Evolutionary conservation across 92 coral and sea anemone species (phyloP).

Genomic region (Metridium senile): DNA sequence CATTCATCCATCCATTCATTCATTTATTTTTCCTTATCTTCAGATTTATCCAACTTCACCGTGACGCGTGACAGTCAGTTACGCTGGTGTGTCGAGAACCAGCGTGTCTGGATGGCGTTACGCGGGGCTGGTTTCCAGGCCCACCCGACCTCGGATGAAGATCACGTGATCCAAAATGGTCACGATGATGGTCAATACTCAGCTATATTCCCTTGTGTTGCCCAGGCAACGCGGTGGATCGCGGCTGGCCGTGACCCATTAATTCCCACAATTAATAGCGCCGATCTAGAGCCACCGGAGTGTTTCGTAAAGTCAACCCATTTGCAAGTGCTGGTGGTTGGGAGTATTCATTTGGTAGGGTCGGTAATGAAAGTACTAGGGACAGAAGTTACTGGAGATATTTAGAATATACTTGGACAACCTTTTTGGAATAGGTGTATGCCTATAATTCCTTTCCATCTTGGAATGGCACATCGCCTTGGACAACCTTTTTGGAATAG

Average conservation of each 20-base stretch:
- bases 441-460: too few species aligned
- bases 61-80: conserved; percentile 73
- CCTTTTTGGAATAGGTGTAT: too few species aligned
- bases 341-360: conserved; percentile 95
- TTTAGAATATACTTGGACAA: too few species aligned
- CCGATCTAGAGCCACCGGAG: conserved; percentile 69
- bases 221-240: conserved; percentile 89
- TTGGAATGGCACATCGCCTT: too few species aligned
- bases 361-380: conserved; percentile 89
- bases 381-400: conserved; percentile 77
- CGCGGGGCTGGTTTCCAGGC: conserved; percentile 92
- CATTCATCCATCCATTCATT: not conserved
- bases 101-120: conserved; percentile 91
- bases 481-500: too few species aligned
- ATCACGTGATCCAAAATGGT: conserved; percentile 75
- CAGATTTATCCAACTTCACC: conserved; percentile 85
- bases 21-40: too few species aligned
- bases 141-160: conserved; percentile 49
- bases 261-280: conserved; percentile 50
- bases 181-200: conserved; percentile 81
- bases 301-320: conserved; percentile 69
- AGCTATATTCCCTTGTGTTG: conserved; percentile 86
- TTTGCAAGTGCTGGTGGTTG: conserved; percentile 80
- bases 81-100: conserved; percentile 88
- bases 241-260: conserved; percentile 84